These are phyloP conservation scores for Athalia circularis DNA, from an alignment of 2,888 invertebrate genomes.

Conservation along the genomic window DNA sequence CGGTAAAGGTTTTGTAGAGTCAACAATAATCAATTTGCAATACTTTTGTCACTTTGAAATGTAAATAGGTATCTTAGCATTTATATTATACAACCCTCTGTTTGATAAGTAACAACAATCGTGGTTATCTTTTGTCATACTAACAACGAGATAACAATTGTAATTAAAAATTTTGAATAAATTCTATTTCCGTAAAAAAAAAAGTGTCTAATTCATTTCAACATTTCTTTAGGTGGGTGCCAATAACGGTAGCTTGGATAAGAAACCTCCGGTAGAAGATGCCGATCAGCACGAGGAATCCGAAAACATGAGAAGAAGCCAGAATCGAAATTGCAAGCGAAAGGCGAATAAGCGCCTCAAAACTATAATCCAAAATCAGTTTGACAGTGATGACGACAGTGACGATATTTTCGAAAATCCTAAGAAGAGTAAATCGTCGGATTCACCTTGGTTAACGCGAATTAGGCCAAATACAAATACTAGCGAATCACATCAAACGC, in stretches of 20 bases:
- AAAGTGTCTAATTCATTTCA: conserved; percentile 59
- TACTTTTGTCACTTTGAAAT: conserved; percentile 10
- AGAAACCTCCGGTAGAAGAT: conserved; percentile 50
- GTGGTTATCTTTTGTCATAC: conserved; percentile 6
- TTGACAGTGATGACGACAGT: background rate
- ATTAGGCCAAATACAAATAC: background rate
- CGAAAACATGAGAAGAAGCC: background rate
- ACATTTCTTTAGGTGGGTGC: conserved; percentile 63
- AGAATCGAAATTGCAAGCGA: conserved; percentile 36
- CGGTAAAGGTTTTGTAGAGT: no score
- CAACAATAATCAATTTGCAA: no score
- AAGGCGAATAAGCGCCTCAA: conserved; percentile 23
- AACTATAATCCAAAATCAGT: background rate
- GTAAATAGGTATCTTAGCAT: conserved; percentile 26
- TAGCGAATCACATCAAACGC: background rate
- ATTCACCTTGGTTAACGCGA: background rate
- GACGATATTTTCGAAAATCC: conserved; percentile 5
- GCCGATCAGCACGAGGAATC: background rate
- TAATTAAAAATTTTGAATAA: conserved; percentile 39
- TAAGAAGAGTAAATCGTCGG: conserved; percentile 8
- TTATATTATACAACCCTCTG: conserved; percentile 24
- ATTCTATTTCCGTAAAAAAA: conserved; percentile 45
- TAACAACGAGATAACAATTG: conserved; percentile 12
- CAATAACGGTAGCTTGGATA: conserved; percentile 59
- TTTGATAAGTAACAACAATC: conserved; percentile 12